phyloP scores from a whole-genome alignment of 2,797 vertebrate species.

The Acrossocheilus fasciatus region DNA sequence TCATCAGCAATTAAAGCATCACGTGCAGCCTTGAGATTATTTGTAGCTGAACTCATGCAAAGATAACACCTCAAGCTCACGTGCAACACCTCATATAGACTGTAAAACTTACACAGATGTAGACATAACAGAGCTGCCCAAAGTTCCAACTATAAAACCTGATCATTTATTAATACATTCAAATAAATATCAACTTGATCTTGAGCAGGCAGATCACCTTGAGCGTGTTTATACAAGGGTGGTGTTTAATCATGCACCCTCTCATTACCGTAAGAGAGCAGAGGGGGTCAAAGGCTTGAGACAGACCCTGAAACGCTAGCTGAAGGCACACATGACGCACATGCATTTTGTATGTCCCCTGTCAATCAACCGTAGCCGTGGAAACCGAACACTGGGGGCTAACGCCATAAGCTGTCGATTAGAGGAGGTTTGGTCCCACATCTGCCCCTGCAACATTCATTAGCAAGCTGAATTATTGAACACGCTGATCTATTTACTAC shows the following conservation, averaged over 20 bases:
- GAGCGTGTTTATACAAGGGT: not conserved
- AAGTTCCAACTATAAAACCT: not conserved
- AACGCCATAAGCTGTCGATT: constrained; percentile 87
- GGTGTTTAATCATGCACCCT: not conserved
- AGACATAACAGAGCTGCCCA: not conserved
- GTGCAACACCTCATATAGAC: not conserved
- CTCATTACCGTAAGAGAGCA: constrained; percentile 29
- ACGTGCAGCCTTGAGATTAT: not conserved
- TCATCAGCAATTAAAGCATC: constrained; percentile 3
- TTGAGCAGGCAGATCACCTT: not conserved
- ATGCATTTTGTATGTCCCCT: constrained; percentile 82
- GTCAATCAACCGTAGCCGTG: constrained; percentile 80
- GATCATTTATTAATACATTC: not conserved
- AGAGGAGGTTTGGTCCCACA: constrained; percentile 86
- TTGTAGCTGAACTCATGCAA: not conserved
- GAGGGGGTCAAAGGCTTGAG: constrained; percentile 25
- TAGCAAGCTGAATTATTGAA: constrained; percentile 91
- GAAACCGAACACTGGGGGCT: constrained; percentile 85
- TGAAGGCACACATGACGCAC: constrained; percentile 10
- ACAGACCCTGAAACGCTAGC: constrained; percentile 42
- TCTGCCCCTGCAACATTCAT: constrained; percentile 91
- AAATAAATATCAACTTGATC: not conserved
- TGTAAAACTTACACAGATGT: not conserved
- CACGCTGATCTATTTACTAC: constrained; percentile 87
- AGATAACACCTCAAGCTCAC: not conserved